Evolutionary conservation across 1,140 invertebrate species (phyloP).

Genomic region (Conus betulinus): DNA sequence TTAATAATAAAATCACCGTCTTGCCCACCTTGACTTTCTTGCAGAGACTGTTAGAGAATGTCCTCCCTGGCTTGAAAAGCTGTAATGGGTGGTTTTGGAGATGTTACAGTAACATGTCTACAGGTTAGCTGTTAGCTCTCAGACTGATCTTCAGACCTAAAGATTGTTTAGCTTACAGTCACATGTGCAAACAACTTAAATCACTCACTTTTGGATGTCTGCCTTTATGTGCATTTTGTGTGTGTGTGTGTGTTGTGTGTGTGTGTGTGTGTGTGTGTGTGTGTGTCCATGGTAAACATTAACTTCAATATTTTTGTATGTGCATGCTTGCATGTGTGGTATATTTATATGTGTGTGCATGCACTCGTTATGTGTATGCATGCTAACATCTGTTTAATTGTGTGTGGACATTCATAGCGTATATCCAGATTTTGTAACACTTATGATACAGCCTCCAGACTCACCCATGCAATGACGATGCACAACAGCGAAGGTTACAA

Average conservation of each 20-base stretch:
- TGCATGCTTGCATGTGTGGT: neutral
- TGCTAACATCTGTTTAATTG: neutral
- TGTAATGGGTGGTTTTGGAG: too few species aligned
- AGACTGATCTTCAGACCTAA: too few species aligned
- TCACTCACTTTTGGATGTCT: neutral
- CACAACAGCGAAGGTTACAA: neutral
- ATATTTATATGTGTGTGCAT: neutral
- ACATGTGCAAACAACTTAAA: neutral
- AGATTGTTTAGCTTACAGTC: neutral
- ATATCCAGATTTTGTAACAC: neutral
- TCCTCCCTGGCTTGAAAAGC: too few species aligned
- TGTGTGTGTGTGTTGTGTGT: neutral
- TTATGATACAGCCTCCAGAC: neutral
- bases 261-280: neutral
- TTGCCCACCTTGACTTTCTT: neutral
- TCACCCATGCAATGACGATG: neutral
- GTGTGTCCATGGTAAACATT: neutral
- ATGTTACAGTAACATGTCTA: neutral
- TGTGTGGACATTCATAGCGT: neutral
- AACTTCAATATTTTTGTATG: neutral
- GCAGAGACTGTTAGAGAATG: neutral
- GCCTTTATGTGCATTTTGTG: neutral
- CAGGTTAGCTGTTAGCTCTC: neutral
- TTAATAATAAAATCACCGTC: neutral
- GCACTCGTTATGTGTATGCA: constrained; percentile 8